Base-by-base conservation (phyloP, 1,140 invertebrate species). In the Macrocentrus cingulum region DNA sequence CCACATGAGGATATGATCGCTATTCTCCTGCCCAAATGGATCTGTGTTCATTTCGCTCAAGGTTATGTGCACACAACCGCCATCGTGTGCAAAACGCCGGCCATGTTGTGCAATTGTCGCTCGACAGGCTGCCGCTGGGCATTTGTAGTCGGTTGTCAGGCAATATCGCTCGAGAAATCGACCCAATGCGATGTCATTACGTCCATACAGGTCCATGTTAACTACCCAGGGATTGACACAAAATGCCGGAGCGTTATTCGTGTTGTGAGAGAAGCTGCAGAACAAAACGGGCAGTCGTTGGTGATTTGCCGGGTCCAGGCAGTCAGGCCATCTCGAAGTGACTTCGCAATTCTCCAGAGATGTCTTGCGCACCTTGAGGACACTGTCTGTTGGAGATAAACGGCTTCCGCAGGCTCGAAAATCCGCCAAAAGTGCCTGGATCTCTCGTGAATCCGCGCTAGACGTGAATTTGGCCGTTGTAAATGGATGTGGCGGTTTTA, bases 111-210 rank as follows among this genome's bases (percentile, higher is more conserved):
- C 80, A 84, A 98, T 95, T 1, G 93, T 86, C 3, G 89, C 85
- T 23, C 88, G 85, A 77, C 95, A 98, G 23, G 80, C 78, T 62
- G 84, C 79, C 0, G 90, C 91, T 0, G 91, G 90, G 71, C 97
- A 99, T 23, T 85, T 85, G 70, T 94, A 95, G 1, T 89, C 85
- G 11, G 84, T 81, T 59, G 89, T 85, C 69, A 96, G 92, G 76
- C 95, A 98, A 71, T 96, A 97, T 45, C 90, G 84, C 74, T 97
- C 92, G 1, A 99, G 80, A 76, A 99, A 99, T 59, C 88, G 89
- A 36, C 96, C 97, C 2, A 99, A 75, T 2, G 95, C 90, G 58
- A 98, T 97, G 73, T 99, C 97, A 68, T 96, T 93, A 13, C 86
- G 82, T 0, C 93, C 94, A 76, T 99, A 98, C 74, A 97, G 91